Conservation (phyloP, 2,797 vertebrate species). For the Acanthis flammea region DNA sequence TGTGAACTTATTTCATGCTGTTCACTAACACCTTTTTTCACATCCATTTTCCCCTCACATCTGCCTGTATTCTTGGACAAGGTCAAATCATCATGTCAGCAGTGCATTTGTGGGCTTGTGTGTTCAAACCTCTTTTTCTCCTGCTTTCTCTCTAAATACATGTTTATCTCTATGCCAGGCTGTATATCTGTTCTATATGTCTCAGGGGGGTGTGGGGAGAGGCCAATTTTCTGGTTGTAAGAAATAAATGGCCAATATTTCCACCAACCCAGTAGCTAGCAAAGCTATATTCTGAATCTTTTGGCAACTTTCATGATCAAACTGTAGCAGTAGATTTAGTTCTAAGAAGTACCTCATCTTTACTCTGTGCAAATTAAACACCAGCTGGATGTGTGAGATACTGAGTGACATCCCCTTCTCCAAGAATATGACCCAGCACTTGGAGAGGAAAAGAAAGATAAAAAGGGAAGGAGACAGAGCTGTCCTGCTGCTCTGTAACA, state of each 20-base stretch:
- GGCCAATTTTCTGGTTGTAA: not conserved
- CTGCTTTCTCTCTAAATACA: not conserved
- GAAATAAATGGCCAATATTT: not conserved
- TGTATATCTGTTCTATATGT: not conserved
- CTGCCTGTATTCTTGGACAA: not conserved
- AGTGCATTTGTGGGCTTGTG: not conserved
- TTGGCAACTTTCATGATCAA: not conserved
- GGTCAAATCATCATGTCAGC: not conserved
- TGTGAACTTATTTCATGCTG: not conserved
- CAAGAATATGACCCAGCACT: constrained; percentile 11
- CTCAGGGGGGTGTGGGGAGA: fast-evolving
- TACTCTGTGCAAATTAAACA: constrained; percentile 1
- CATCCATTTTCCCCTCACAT: not conserved
- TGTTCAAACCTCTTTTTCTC: not conserved
- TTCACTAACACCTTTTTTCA: not conserved
- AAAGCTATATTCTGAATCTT: not conserved
- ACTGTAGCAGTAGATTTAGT: not conserved
- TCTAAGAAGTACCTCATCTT: constrained; percentile 6
- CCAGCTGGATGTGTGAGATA: constrained; percentile 28
- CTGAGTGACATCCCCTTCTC: not conserved
- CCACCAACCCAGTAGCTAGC: not conserved
- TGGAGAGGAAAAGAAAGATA: constrained; percentile 8
- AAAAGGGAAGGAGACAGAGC: constrained; percentile 16
- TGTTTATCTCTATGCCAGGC: not conserved
- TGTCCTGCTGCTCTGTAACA: constrained; percentile 20